Percentiles rank a stretch among this genome's conserved stretches.
phyloP scores from a whole-genome alignment of 2,888 invertebrate genomes.

The Unio pictorum region DNA sequence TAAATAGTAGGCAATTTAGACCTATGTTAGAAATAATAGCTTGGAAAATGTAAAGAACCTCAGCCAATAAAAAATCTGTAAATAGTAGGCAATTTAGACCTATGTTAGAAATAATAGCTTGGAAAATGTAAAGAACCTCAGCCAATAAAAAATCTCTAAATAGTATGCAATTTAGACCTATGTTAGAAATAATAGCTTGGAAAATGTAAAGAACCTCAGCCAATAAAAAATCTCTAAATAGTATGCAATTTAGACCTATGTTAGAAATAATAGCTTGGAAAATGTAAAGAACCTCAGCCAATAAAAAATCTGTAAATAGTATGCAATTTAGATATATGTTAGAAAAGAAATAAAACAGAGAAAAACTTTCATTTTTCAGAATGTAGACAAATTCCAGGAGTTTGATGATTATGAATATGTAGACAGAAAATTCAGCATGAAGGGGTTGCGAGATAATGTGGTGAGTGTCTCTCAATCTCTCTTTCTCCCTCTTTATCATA shows the following conservation, averaged over 20 bases:
- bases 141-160: slow-evolving; percentile 6
- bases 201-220: no score
- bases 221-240: slow-evolving; percentile 7
- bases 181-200: background rate
- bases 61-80: slow-evolving; percentile 4
- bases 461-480: no score
- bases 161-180: slow-evolving; percentile 10
- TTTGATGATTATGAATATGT: no score
- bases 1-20: slow-evolving; percentile 12
- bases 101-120: background rate
- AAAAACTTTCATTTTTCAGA: slow-evolving; percentile 8
- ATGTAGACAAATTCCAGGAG: slow-evolving; percentile 4
- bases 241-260: slow-evolving; percentile 10
- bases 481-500: no score
- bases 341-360: slow-evolving; percentile 6
- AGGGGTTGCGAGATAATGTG: no score
- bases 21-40: background rate
- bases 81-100: slow-evolving; percentile 11
- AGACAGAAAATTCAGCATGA: no score
- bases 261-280: background rate
- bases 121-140: no score
- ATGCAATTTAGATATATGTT: slow-evolving; percentile 10
- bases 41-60: no score
- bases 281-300: no score
- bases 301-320: slow-evolving; percentile 8